Conservation (phyloP, 1,140 invertebrate species). For the Trinorchestia longiramus region DNA sequence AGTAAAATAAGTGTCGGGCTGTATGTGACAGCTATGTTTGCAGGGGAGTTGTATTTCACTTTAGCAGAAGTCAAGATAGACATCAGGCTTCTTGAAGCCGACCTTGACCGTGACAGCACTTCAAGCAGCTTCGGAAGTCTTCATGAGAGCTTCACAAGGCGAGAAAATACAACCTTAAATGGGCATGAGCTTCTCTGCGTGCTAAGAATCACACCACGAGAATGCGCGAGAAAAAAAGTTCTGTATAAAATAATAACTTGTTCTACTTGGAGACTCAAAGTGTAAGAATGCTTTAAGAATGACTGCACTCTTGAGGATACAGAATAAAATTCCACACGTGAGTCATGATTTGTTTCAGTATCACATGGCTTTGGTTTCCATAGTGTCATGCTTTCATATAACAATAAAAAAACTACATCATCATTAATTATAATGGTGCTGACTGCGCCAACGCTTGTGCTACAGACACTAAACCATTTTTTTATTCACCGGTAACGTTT, state of each 20-base stretch:
- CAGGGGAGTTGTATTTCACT: conserved; percentile 32
- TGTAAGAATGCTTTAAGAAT: too few species aligned
- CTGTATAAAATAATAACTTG: neutral
- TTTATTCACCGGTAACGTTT: neutral
- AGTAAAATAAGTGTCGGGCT: conserved; percentile 29
- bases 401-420: too few species aligned
- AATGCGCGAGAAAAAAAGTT: neutral
- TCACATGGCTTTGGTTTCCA: too few species aligned
- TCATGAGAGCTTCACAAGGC: neutral
- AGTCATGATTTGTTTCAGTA: too few species aligned
- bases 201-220: neutral
- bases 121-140: conserved; percentile 32
- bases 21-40: conserved; percentile 3
- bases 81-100: neutral
- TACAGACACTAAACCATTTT: neutral
- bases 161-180: neutral
- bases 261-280: neutral
- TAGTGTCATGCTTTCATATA: too few species aligned
- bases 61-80: neutral
- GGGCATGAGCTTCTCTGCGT: neutral
- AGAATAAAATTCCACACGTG: too few species aligned
- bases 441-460: too few species aligned
- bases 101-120: conserved; percentile 32
- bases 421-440: too few species aligned
- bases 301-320: too few species aligned